Evolutionary conservation across 1,140 invertebrate genomes (phyloP), one percentile per base, ranked within the genome.

Genomic region (Ylistrum balloti): DNA sequence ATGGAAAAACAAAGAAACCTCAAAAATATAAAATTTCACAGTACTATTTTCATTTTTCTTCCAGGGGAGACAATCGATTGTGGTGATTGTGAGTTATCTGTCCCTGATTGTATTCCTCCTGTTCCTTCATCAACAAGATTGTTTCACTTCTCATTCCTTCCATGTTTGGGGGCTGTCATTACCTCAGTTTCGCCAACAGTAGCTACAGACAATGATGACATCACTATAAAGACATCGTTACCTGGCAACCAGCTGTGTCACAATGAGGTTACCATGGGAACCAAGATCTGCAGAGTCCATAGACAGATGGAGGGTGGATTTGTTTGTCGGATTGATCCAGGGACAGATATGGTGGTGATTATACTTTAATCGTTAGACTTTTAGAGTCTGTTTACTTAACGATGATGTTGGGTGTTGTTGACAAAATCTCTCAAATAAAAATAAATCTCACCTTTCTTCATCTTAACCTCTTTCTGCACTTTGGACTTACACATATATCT

Each of bases 171-270:
- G 11, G 93, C 94, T 10, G 86, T 86, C n/a, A 88, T 95, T 28
- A 93, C 92, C 7, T 45, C 33, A 11, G 33, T 95, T 15, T 90
- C 89, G 20, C 87, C 87, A 33, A 90, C 85, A 28, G 89, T 92
- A n/a, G 93, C 92, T 32, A 94, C 93, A 85, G 87, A 90, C 15
- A 48, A 86, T 20, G 93, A 93, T 33, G 86, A 56, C 28, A 91
- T 95, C 38, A 90, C 91, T 15, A 56, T 95, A 20, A 32, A 94
- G 95, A 33, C 88, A 85, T 35, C 92, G 93, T 15, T 94, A 94
- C 74, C 92, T 89, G 32, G 85, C 88, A 22, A 93, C 87, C 13
- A 28, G 86, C 1, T 74, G 7, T 94, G 94, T 90, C 91, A 94
- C 38, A 94, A 93, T 87, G 92, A 94, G 86, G 88, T 95, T 0